Conservation (phyloP, 2,113 vertebrate species). For the Corythornis cristatus region DNA sequence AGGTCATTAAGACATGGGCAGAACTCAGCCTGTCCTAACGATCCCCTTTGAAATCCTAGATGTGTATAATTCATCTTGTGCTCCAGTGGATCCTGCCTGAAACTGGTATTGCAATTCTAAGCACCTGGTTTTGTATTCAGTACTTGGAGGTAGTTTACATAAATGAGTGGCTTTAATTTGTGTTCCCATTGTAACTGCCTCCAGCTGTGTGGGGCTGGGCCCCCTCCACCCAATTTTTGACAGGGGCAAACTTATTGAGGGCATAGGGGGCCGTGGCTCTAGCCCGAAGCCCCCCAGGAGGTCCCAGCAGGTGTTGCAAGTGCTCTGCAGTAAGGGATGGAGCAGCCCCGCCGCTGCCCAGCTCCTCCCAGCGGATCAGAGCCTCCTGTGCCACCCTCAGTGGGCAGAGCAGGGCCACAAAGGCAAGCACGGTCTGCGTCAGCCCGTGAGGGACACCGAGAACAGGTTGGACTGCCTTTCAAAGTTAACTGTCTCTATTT, state of each 20-base stretch:
- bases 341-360: not conserved
- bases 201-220: not conserved
- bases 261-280: not conserved
- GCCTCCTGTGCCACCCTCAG: not conserved
- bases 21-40: constrained; percentile 26
- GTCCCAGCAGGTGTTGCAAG: not conserved
- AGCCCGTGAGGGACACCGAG: rapidly evolving
- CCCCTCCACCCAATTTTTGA: not conserved
- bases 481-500: not conserved
- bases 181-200: not conserved
- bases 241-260: not conserved
- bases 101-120: constrained; percentile 44
- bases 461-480: not conserved
- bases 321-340: not conserved
- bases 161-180: constrained; percentile 42
- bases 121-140: constrained; percentile 43
- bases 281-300: rapidly evolving
- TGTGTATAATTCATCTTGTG: constrained; percentile 29
- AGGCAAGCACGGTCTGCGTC: not conserved
- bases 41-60: constrained; percentile 42
- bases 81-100: constrained; percentile 16
- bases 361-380: rapidly evolving
- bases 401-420: rapidly evolving
- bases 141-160: constrained; percentile 34
- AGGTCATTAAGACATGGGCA: constrained; percentile 3